Percentiles rank a stretch among this genome's conserved stretches.
phyloP scores from a whole-genome alignment of 2,797 vertebrate species.

The Molossus alvarezi region DNA sequence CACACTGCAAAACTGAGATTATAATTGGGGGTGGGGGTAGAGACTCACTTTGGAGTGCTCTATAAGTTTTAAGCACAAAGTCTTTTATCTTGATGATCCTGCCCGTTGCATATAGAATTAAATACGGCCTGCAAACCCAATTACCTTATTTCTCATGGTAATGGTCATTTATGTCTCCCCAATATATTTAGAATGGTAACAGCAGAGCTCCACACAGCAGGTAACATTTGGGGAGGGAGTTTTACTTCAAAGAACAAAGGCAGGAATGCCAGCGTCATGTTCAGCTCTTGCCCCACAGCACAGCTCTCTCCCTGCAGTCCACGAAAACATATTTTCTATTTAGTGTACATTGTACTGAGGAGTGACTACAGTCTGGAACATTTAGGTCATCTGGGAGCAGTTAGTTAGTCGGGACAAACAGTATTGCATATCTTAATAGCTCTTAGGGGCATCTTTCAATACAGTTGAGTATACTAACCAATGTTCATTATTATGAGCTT shows the following conservation, averaged over 20 bases:
- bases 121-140: neutral
- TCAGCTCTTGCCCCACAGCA: neutral
- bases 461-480: slow-evolving; percentile 65
- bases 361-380: slow-evolving; percentile 68
- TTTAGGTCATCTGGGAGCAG: slow-evolving; percentile 70
- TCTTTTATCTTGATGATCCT: neutral
- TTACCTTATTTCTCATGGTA: neutral
- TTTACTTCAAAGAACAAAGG: slow-evolving; percentile 12
- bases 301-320: neutral
- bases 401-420: slow-evolving; percentile 62
- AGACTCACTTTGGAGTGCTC: neutral
- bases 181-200: neutral
- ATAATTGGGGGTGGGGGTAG: neutral
- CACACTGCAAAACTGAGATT: neutral
- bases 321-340: slow-evolving; percentile 57
- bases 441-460: slow-evolving; percentile 81
- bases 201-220: neutral
- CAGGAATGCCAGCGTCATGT: neutral
- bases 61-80: neutral
- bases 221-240: neutral
- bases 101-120: neutral
- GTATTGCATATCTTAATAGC: slow-evolving; percentile 68
- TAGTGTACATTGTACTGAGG: slow-evolving; percentile 17
- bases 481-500: slow-evolving; percentile 69
- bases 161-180: neutral